Evolutionary conservation across 2,888 invertebrate genomes (phyloP).

Genomic region (Trissonchulus sp.): DNA sequence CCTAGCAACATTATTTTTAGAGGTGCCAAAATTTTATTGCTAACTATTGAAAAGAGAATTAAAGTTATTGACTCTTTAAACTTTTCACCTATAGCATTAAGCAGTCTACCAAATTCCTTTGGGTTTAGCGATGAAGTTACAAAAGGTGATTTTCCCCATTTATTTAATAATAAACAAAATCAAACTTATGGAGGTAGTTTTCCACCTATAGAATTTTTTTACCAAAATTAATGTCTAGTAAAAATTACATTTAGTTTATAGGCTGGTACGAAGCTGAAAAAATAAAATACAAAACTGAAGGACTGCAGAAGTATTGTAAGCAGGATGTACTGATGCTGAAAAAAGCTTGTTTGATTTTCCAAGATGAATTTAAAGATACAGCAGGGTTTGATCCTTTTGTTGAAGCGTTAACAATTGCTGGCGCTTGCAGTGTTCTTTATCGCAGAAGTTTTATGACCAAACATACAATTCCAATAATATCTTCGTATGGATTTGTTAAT

Average conservation of each 20-base stretch:
- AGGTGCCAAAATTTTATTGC: slow-evolving; percentile 1
- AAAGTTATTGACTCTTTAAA: slow-evolving; percentile 6
- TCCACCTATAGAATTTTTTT: slow-evolving; percentile 12
- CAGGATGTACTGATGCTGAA: background rate
- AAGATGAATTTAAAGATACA: background rate
- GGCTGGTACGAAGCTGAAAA: background rate
- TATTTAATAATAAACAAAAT: background rate
- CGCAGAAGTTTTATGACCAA: background rate
- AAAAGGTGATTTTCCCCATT: slow-evolving; percentile 10
- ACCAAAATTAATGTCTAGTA: background rate
- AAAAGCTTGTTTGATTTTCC: background rate
- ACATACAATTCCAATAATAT: background rate
- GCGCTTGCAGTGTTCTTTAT: background rate
- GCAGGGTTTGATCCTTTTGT: too few relatives aligned
- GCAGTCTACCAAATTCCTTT: slow-evolving; percentile 10
- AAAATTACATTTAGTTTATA: background rate
- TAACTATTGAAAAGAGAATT: background rate
- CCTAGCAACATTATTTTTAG: slow-evolving; percentile 8
- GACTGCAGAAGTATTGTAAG: background rate
- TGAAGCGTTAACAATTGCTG: background rate
- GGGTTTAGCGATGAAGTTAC: background rate
- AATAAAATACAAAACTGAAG: too few relatives aligned
- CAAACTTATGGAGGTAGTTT: background rate
- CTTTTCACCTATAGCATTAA: slow-evolving; percentile 3
- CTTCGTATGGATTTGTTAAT: too few relatives aligned